Evolutionary conservation across 2,888 invertebrate genomes (phyloP).

Genomic region (Tetrapedia diversipes): DNA sequence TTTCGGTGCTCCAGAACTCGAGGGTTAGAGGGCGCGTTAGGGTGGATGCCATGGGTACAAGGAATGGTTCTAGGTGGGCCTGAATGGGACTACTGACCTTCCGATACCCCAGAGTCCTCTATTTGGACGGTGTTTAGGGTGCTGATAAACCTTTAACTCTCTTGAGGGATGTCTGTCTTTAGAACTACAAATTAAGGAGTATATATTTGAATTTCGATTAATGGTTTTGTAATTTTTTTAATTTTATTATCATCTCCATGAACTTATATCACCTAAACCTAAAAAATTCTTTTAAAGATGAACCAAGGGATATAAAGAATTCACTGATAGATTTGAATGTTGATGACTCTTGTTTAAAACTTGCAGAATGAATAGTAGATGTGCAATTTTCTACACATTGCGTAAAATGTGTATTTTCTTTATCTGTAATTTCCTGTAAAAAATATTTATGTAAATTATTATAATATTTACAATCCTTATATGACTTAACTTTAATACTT

Average conservation of each 20-base stretch:
- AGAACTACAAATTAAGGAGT: too few relatives aligned
- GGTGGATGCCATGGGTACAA: too few relatives aligned
- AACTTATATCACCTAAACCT: constrained; percentile 49
- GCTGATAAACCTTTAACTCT: too few relatives aligned
- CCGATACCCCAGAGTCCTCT: too few relatives aligned
- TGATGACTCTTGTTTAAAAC: constrained; percentile 34
- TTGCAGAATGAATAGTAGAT: constrained; percentile 16
- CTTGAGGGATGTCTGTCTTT: too few relatives aligned
- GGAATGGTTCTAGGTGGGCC: too few relatives aligned
- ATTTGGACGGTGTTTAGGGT: too few relatives aligned
- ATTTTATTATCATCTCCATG: constrained; percentile 8
- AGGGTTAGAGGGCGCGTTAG: too few relatives aligned
- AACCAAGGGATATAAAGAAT: constrained; percentile 61
- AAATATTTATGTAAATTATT: constrained; percentile 1
- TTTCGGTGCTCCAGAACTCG: too few relatives aligned
- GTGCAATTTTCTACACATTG: constrained; percentile 9
- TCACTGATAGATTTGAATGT: constrained; percentile 48
- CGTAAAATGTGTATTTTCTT: constrained; percentile 21
- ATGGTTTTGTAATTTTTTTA: background rate
- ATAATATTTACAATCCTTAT: background rate
- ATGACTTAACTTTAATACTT: constrained; percentile 17
- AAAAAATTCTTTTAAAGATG: constrained; percentile 64
- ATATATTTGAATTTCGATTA: constrained; percentile 12
- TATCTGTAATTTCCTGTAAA: constrained; percentile 31
- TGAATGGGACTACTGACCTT: too few relatives aligned